Evolutionary conservation across 2,797 vertebrate species (phyloP).

Genomic region (Parotocinclus haroldoi): DNA sequence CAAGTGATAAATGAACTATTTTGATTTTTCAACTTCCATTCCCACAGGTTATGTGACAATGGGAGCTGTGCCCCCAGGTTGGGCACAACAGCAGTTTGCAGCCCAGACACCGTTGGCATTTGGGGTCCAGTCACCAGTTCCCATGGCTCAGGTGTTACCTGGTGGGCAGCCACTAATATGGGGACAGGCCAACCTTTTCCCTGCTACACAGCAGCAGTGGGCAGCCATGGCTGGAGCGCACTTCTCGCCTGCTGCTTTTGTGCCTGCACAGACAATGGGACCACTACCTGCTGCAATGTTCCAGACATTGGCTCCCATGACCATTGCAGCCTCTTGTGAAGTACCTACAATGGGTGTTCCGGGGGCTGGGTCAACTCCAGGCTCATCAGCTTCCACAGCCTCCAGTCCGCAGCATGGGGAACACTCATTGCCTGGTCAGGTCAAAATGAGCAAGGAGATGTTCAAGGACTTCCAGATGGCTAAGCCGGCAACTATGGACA

Average conservation of each 20-base stretch:
- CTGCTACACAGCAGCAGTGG: conserved; percentile 95
- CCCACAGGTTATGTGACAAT: conserved; percentile 94
- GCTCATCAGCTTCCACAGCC: conserved; percentile 70
- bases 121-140: conserved; percentile 84
- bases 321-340: conserved; percentile 80
- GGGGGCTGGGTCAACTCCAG: conserved; percentile 15
- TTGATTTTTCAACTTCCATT: not conserved
- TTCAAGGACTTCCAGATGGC: conserved; percentile 96
- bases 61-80: conserved; percentile 94
- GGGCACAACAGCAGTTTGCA: conserved; percentile 92
- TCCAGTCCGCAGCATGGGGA: conserved; percentile 91
- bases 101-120: conserved; percentile 90
- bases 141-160: conserved; percentile 93
- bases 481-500: conserved; percentile 88
- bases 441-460: conserved; percentile 86
- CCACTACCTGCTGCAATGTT: conserved; percentile 96
- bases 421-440: conserved; percentile 69
- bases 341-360: conserved; percentile 57
- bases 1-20: too few species aligned
- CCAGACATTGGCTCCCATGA: conserved; percentile 87
- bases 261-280: conserved; percentile 95
- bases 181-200: conserved; percentile 93
- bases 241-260: conserved; percentile 94
- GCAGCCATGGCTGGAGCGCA: conserved; percentile 91
- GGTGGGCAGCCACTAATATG: conserved; percentile 93